Base-by-base conservation (phyloP, 2,888 invertebrate genomes). In the Tanypteryx hageni region DNA sequence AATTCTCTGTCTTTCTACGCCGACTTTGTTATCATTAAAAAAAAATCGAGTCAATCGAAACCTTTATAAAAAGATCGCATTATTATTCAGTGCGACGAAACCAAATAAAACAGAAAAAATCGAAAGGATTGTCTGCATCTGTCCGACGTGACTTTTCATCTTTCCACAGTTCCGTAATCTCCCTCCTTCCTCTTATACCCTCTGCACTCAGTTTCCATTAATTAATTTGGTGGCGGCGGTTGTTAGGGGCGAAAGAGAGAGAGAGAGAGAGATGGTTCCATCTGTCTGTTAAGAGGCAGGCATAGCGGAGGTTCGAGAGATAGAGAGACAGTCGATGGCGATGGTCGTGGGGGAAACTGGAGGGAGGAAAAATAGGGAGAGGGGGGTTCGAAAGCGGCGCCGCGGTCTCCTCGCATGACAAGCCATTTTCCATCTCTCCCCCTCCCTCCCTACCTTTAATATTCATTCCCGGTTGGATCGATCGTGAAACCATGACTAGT, bases 191-290 rank as follows among this genome's bases (percentile, higher is more conserved):
- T 1, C 82, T 44, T 82, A 27, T 18, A 16, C 82, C 11, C 14
- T 56, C 83, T 44, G 44, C n/a, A 57, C 18, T 57, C 57, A n/a
- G 5, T 27, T 56, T n/a, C 83, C 83, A 83, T 56, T 83, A 83
- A 83, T 83, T 83, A 83, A 83, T 83, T n/a, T 57, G 83, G 18
- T 18, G 83, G 56, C 11, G 83, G 82, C 31, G 16, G 82, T 44
- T 44, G 44, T 13, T 18, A 83, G 56, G 83, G 11, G 31, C 56
- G n/a, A 57, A 57, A 56, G 44, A 57, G 57, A 83, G 44, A n/a
- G 83, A n/a, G 18, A 56, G 83, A n/a, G n/a, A n/a, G 56, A 57
- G 57, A 83, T 83, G 83, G 57, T 57, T 56, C 44, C 18, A 14
- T 57, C 83, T 83, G 44, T 44, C 44, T 44, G 44, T 44, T 44